phyloP scores from a whole-genome alignment of 1,140 invertebrate genomes.

The Diachasmimorpha longicaudata region DNA sequence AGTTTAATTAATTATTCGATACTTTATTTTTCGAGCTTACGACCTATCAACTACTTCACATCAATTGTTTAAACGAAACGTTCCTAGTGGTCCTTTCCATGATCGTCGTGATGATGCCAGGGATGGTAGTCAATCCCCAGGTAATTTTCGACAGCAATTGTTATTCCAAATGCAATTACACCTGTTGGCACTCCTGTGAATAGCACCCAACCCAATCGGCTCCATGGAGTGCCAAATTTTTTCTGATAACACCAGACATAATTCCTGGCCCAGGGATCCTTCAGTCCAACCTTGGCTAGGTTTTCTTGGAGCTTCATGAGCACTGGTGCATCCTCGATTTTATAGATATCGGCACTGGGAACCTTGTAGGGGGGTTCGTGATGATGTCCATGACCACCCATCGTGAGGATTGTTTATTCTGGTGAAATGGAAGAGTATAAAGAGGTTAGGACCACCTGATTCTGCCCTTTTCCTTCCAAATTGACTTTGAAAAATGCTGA shows the following conservation, averaged over 20 bases:
- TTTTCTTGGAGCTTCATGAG: conserved; percentile 67
- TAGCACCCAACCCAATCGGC: conserved; percentile 51
- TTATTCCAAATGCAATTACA: conserved; percentile 69
- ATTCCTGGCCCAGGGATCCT: conserved; percentile 87
- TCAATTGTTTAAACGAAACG: neutral
- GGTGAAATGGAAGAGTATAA: too few species aligned
- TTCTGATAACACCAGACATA: conserved; percentile 78
- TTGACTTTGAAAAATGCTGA: too few species aligned
- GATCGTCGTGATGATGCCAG: conserved; percentile 50
- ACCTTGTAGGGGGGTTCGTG: conserved; percentile 43
- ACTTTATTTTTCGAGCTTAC: neutral
- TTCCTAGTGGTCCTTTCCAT: conserved; percentile 26
- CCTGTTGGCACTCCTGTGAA: conserved; percentile 70
- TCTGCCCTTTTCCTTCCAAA: too few species aligned
- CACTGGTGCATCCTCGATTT: conserved; percentile 72
- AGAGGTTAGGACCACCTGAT: too few species aligned
- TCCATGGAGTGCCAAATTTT: conserved; percentile 55
- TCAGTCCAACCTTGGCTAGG: conserved; percentile 73
- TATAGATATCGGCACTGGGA: conserved; percentile 75
- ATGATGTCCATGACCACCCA: conserved; percentile 21
- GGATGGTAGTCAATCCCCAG: conserved; percentile 59
- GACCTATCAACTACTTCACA: neutral
- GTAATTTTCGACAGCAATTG: conserved; percentile 66
- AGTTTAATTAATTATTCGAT: conserved; percentile 3
- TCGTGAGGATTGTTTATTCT: neutral